Base-by-base conservation (phyloP, 2,797 vertebrate genomes). In the Lagorchestes hirsutus region DNA sequence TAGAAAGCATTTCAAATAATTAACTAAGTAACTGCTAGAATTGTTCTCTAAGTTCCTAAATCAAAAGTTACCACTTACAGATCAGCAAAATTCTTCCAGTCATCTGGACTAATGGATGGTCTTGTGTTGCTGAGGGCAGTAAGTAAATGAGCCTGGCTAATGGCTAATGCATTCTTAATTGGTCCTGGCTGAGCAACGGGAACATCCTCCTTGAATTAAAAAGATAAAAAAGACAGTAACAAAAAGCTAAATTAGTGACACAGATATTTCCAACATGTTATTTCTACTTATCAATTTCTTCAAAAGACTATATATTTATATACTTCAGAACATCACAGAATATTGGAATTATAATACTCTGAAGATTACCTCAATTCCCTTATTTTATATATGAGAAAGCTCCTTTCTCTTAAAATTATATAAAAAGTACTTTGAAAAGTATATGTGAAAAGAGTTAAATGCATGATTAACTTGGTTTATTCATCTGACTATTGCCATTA, bases 31-130 rank as follows among this genome's bases (percentile, higher is more conserved):
- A 54, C 40, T 12, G 29, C 93, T 40, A 67, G n/a, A 22, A 95
- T 52, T 56, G 57, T 87, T 54, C 92, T 9, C 54, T 87, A 11
- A 55, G 91, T 24, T 91, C 87, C n/a, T 46, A 52, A 92, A 93
- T 57, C 62, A 54, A 82, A 91, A 90, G 13, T 24, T 52, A 14
- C 13, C 92, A 99, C 99, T 99, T 98, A 99, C 99, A 99, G 98
- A 93, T 99, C 99, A 96, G 98, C 97, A 98, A 99, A 99, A 97
- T 98, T 99, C 95, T 98, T 99, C 99, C 99, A 99, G 98, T 99
- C 99, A 0, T 99, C 99, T 96, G 98, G 99, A 98, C 98, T 99
- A 95, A 99, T 98, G 74, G 99, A 99, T 0, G 99, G 99, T 96
- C 99, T 99, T 95, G 99, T 99, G 91, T 95, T 98, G 92, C 98